A percentile compares a stretch with the other conserved stretches of the same genome.
These are phyloP conservation scores for Clupea harengus DNA, from an alignment of 2,113 vertebrate genomes.

Conservation along the genomic window DNA sequence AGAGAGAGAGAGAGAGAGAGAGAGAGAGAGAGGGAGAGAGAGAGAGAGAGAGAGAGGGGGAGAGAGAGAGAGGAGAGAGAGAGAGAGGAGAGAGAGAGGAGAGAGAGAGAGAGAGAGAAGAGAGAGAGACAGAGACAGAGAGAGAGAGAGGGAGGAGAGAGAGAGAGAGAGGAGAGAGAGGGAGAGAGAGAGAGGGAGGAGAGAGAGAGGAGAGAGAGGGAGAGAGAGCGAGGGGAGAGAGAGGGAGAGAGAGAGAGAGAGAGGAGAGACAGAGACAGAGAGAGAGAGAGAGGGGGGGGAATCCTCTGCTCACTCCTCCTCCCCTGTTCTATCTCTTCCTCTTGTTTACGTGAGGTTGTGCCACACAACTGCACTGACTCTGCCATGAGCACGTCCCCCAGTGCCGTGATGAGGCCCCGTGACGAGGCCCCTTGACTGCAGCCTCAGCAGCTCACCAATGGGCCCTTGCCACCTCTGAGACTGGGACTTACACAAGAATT, in stretches of 20 bases:
- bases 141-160: not conserved
- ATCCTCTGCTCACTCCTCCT: no score
- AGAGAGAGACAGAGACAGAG: no score
- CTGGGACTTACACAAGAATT: constrained; percentile 25
- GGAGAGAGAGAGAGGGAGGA: not conserved
- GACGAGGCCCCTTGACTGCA: constrained; percentile 63
- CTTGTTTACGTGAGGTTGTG: not conserved
- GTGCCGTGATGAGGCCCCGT: constrained; percentile 40
- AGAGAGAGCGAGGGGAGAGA: not conserved
- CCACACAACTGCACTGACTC: constrained; percentile 44
- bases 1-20: no score
- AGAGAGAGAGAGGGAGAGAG: not conserved
- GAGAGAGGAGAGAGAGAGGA: not conserved
- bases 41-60: not conserved
- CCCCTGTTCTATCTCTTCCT: not conserved
- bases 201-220: not conserved
- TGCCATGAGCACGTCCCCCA: constrained; percentile 65
- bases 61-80: not conserved
- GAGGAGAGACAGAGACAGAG: no score
- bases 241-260: not conserved
- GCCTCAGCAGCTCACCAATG: constrained; percentile 71
- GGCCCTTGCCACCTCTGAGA: constrained; percentile 29
- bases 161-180: no score
- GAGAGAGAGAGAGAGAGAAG: not conserved
- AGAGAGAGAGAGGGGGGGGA: no score